Evolutionary conservation across 2,797 vertebrate genomes (phyloP), one percentile per base, ranked within the genome.

Genomic region (Accipiter superciliosus): DNA sequence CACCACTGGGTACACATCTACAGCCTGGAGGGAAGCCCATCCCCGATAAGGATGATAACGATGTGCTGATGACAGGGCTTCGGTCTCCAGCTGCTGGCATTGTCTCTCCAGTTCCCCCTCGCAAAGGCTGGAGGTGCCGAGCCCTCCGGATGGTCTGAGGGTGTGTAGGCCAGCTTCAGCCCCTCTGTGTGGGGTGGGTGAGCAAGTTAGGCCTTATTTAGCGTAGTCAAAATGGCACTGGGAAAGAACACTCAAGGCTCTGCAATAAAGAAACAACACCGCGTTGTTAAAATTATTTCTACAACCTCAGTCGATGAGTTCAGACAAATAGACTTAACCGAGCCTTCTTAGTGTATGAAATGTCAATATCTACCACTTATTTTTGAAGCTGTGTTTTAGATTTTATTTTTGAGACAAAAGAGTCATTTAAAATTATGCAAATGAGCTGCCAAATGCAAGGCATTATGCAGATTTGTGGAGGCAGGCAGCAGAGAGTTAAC

Each of bases 361-460:
- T 8, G 5, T 78, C 83, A 81, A 35, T 72, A 77, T 80, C 66
- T 69, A 74, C 65, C 69, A 31, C 87, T 90, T 76, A 55, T 7
- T n/a, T 91, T 62, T 94, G 69, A 82, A 93, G 53, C 83, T n/a
- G 9, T 53, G 52, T 52, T 88, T 89, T 70, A 77, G 69, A 79
- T 84, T 94, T 95, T 95, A 69, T 94, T 95, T 95, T 69, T 6
- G 4, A 97, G 87, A 96, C 93, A 96, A 95, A 90, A 86, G 90
- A 96, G 53, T 95, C 61, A 82, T 96, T 90, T 96, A 2, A 94
- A 95, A 94, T 95, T 79, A 96, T 92, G 93, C 73, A 95, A 89
- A 97, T 88, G 29, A 93, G 58, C 85, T 95, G 77, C 93, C 90
- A 90, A 93, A 89, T 10, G 5, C 52, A 59, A 90, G 74, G 52